A percentile compares a stretch with the other conserved stretches of the same genome.
phyloP scores from a whole-genome alignment of 2,113 vertebrate species.

The Gadus macrocephalus region DNA sequence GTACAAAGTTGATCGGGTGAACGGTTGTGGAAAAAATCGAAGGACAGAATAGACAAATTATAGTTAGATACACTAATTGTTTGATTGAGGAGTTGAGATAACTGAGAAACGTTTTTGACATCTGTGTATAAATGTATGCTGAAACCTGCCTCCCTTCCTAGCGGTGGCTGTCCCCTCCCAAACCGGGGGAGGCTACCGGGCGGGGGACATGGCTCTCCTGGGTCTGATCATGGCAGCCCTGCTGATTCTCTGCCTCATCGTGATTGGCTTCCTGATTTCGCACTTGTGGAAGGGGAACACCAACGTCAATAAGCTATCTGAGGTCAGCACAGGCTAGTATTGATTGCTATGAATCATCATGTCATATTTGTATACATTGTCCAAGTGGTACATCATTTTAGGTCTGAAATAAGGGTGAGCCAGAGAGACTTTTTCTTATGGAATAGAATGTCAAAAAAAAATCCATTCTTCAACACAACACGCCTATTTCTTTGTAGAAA shows the following conservation, averaged over 20 bases:
- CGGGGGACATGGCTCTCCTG: constrained; percentile 78
- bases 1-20: too few relatives aligned
- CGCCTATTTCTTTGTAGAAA: too few relatives aligned
- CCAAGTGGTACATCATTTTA: not conserved
- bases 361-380: not conserved
- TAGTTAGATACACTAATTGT: not conserved
- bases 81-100: not conserved
- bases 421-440: too few relatives aligned
- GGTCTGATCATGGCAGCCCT: constrained; percentile 76
- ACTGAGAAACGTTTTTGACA: not conserved
- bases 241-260: constrained; percentile 71
- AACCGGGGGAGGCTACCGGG: constrained; percentile 58
- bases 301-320: constrained; percentile 58
- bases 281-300: constrained; percentile 61
- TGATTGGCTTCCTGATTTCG: constrained; percentile 75
- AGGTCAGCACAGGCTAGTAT: constrained; percentile 48
- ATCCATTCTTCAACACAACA: too few relatives aligned
- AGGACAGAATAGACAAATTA: too few relatives aligned
- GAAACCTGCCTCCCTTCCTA: constrained; percentile 26
- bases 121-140: not conserved
- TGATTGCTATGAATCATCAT: too few relatives aligned
- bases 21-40: too few relatives aligned
- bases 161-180: constrained; percentile 55
- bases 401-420: not conserved
- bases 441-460: too few relatives aligned